These are phyloP conservation scores for Bombus balteatus DNA, from an alignment of 1,140 invertebrate genomes.

Conservation along the genomic window DNA sequence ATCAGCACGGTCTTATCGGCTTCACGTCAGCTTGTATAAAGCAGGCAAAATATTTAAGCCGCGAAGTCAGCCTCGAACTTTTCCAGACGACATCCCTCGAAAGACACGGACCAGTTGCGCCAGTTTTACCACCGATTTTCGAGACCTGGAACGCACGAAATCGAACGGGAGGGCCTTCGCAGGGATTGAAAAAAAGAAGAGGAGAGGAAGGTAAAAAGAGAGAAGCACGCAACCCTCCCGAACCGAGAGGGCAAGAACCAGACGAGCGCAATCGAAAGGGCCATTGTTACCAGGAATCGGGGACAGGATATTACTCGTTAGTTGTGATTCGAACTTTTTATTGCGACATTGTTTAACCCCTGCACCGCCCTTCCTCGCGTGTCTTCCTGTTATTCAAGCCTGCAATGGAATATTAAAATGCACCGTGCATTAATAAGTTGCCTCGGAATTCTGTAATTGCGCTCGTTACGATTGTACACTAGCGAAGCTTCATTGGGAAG, in stretches of 20 bases:
- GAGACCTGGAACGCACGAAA: not conserved
- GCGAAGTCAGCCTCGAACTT: constrained; percentile 29
- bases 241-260: constrained; percentile 23
- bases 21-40: constrained; percentile 53
- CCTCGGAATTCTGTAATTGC: constrained; percentile 2
- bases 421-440: not conserved
- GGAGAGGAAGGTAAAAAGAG: not conserved
- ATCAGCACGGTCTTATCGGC: constrained; percentile 5
- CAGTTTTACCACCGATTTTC: not conserved
- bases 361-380: not conserved
- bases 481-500: not conserved
- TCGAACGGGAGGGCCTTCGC: not conserved
- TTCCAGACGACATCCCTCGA: constrained; percentile 28
- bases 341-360: constrained; percentile 33
- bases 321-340: constrained; percentile 52
- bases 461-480: not conserved
- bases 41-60: constrained; percentile 66
- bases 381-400: constrained; percentile 28
- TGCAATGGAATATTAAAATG: constrained; percentile 35
- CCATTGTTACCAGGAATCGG: constrained; percentile 40
- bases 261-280: constrained; percentile 46
- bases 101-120: constrained; percentile 26
- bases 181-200: no score
- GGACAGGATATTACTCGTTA: constrained; percentile 53
- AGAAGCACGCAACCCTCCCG: constrained; percentile 18